Evolutionary conservation across 2,888 invertebrate species (phyloP).

Genomic region (Synergus gifuensis): DNA sequence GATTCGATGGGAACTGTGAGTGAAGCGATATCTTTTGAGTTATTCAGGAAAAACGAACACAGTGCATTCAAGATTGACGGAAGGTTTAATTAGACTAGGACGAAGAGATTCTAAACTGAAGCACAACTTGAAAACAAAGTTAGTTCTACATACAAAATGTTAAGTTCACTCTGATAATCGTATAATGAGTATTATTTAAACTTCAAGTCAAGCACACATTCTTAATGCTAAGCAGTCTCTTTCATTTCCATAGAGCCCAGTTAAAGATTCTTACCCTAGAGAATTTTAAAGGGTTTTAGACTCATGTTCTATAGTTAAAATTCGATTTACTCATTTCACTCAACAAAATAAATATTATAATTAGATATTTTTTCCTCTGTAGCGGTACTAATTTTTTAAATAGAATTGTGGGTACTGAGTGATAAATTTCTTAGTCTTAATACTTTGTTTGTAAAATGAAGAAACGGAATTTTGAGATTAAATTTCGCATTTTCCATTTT

Average conservation of each 20-base stretch:
- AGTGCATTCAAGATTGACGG: constrained; percentile 57
- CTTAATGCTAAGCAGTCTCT: neutral
- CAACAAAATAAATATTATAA: no score
- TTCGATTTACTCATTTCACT: no score
- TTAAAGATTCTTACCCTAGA: neutral
- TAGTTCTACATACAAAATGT: constrained; percentile 8
- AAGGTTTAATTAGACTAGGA: constrained; percentile 52
- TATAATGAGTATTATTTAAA: constrained; percentile 3
- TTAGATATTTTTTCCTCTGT: no score
- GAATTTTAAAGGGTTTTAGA: no score
- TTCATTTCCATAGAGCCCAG: neutral
- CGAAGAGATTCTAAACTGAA: constrained; percentile 1
- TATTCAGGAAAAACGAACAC: constrained; percentile 65
- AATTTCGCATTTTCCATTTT: no score
- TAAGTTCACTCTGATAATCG: constrained; percentile 23
- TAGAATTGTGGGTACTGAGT: no score
- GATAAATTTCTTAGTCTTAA: no score
- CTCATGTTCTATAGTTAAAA: no score
- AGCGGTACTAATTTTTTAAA: no score
- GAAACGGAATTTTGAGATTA: no score
- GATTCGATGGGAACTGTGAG: constrained; percentile 72
- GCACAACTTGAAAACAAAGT: constrained; percentile 20
- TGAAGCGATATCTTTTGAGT: constrained; percentile 70
- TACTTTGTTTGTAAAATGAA: no score
- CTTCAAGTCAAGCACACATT: neutral